Evolutionary conservation across 2,888 invertebrate genomes (phyloP).

Genomic region (Adela reaumurella): DNA sequence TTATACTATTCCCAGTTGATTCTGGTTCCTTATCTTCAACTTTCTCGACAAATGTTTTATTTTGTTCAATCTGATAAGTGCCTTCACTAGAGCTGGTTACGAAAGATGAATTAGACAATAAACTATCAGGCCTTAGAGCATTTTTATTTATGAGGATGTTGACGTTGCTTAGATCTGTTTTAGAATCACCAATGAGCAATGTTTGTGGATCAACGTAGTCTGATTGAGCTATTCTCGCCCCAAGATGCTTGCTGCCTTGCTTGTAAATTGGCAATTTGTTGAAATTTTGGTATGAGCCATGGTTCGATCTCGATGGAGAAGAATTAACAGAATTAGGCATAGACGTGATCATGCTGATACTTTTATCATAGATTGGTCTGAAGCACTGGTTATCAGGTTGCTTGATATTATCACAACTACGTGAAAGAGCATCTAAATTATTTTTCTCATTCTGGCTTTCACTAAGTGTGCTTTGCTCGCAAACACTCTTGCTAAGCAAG

Average conservation of each 20-base stretch:
- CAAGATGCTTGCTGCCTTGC: conserved; percentile 78
- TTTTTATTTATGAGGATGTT: conserved; percentile 64
- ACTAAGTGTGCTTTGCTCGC: conserved; percentile 31
- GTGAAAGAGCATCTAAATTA: conserved; percentile 32
- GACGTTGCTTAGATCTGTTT: conserved; percentile 44
- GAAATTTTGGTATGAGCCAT: conserved; percentile 36
- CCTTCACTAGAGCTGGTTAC: conserved; percentile 56
- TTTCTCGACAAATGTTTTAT: conserved; percentile 17
- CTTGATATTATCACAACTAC: conserved; percentile 39
- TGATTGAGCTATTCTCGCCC: conserved; percentile 83
- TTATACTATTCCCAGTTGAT: conserved; percentile 11
- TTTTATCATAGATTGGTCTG: conserved; percentile 33
- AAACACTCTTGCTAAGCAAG: conserved; percentile 37
- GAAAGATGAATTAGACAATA: conserved; percentile 57
- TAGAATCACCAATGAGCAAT: conserved; percentile 40
- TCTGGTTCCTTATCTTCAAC: conserved; percentile 8
- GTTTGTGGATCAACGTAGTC: conserved; percentile 83
- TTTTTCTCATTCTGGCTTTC: conserved; percentile 40
- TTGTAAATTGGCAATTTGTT: conserved; percentile 61
- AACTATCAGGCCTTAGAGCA: conserved; percentile 47
- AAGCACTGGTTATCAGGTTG: conserved; percentile 16
- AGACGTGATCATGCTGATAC: conserved; percentile 32
- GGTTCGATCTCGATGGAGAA: conserved; percentile 35
- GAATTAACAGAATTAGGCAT: conserved; percentile 22
- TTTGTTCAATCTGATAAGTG: conserved; percentile 27